Conservation (phyloP, 1,140 invertebrate genomes). For the Lethrus apterus region DNA sequence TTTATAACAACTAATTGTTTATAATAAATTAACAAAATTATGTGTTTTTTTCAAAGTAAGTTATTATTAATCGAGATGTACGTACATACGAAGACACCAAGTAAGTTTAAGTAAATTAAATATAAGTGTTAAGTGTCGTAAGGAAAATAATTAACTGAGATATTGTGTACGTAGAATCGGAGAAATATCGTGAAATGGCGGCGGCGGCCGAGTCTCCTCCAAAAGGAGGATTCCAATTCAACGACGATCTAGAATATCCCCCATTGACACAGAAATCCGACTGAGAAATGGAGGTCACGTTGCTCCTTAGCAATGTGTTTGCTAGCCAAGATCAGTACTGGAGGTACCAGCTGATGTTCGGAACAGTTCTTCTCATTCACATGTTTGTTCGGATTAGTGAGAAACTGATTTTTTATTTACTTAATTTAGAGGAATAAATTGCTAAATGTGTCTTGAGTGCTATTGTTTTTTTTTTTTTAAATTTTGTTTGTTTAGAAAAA, state of each 20-base stretch:
- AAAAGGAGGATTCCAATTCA: slow-evolving; percentile 60
- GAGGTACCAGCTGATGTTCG: slow-evolving; percentile 31
- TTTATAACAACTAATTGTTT: too few relatives aligned
- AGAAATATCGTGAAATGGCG: slow-evolving; percentile 67
- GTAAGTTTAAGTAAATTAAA: too few relatives aligned
- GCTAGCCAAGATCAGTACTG: slow-evolving; percentile 8
- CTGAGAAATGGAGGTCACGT: slow-evolving; percentile 35
- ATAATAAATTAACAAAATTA: too few relatives aligned
- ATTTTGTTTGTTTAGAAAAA: slow-evolving; percentile 1
- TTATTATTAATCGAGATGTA: too few relatives aligned
- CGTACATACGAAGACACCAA: too few relatives aligned
- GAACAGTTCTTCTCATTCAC: slow-evolving; percentile 32
- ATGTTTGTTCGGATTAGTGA: slow-evolving; percentile 32
- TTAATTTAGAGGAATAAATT: slow-evolving; percentile 24
- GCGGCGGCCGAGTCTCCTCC: slow-evolving; percentile 59
- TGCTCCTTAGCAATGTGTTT: slow-evolving; percentile 12
- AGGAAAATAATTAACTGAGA: slow-evolving; percentile 1
- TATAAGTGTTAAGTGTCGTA: too few relatives aligned
- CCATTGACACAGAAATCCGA: slow-evolving; percentile 65
- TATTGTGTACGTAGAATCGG: slow-evolving; percentile 57
- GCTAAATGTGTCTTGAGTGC: slow-evolving; percentile 2
- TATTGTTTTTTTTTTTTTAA: not conserved
- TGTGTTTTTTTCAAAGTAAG: too few relatives aligned
- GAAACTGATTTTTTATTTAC: slow-evolving; percentile 31
- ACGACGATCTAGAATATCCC: slow-evolving; percentile 77